phyloP scores from a whole-genome alignment of 2,113 vertebrate genomes.

The Plecturocebus donacophilus region DNA sequence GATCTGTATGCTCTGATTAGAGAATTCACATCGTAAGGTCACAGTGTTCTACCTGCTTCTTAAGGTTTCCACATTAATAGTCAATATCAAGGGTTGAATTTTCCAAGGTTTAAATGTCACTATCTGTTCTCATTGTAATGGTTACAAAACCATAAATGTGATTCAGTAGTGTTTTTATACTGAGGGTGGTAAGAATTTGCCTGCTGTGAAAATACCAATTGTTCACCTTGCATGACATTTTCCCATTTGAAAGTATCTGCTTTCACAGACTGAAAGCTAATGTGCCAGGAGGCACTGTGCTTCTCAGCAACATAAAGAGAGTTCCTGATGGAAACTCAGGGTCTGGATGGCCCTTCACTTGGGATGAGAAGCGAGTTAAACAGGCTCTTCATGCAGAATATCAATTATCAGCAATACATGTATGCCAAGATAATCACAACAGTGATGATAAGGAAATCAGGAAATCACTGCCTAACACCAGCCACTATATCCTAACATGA shows the following conservation, averaged over 20 bases:
- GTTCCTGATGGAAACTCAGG: neutral
- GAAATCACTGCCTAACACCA: neutral
- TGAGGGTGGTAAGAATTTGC: constrained; percentile 56
- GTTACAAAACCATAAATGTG: constrained; percentile 73
- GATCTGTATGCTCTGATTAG: constrained; percentile 54
- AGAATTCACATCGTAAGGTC: constrained; percentile 62
- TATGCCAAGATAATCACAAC: neutral
- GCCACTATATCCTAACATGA: neutral
- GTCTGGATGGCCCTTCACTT: neutral
- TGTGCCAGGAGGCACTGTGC: neutral
- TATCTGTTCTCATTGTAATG: constrained; percentile 65
- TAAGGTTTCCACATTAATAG: constrained; percentile 64
- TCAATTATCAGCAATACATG: neutral
- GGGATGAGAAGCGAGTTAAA: constrained; percentile 2
- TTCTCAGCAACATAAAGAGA: neutral
- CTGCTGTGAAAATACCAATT: constrained; percentile 72
- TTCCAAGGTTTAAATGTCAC: constrained; percentile 76
- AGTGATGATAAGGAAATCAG: neutral
- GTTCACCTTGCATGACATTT: constrained; percentile 59
- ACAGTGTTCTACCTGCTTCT: constrained; percentile 45
- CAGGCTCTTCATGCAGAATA: neutral
- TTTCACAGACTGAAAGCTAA: constrained; percentile 38
- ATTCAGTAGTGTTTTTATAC: constrained; percentile 71
- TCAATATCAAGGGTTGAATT: constrained; percentile 39
- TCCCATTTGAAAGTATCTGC: constrained; percentile 59